Evolutionary conservation across 2,113 vertebrate genomes (phyloP), one percentile per base, ranked within the genome.

Genomic region (Pica pica): DNA sequence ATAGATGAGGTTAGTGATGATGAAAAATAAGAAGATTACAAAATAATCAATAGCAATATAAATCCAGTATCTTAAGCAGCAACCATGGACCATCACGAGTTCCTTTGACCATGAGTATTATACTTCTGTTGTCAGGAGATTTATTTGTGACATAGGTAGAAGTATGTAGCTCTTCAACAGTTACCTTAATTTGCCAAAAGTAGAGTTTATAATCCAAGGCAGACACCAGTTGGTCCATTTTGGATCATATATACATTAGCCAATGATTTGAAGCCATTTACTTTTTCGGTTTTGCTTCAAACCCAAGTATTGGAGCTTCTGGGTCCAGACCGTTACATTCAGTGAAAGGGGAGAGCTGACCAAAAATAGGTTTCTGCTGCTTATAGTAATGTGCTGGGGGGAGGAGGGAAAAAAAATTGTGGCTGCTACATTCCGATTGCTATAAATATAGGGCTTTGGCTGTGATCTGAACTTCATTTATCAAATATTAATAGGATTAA

Each of bases 401-500:
- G 3, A 20, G 18, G 26, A 46, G 39, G 47, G 61, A n/a, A 39
- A 26, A 59, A 19, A 44, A 21, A 69, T 65, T 87, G 23, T 49
- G 59, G 21, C 76, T 93, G 46, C n/a, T 87, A 7, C 7, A 14
- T 77, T 94, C 78, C 56, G 35, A 71, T 93, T 63, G 47, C 83
- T 81, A 17, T 69, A 94, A 95, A 70, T 71, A 33, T 23, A 28
- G 47, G 16, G 79, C 59, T 96, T 94, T 76, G 69, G 41, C 60
- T 89, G 60, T 73, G 76, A 88, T 65, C 26, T 79, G 71, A 80
- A 79, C 53, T 92, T 75, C 49, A 68, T 96, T 94, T 97, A 75
- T 96, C 92, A 96, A 94, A 87, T 90, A 94, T 89, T 94, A 94
- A 92, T 89, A 53, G 47, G 61, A 78, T 89, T 95, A 79, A 74